Evolutionary conservation across 2,888 invertebrate genomes (phyloP), one percentile per base, ranked within the genome.

Genomic region (Lasius fuliginosus): DNA sequence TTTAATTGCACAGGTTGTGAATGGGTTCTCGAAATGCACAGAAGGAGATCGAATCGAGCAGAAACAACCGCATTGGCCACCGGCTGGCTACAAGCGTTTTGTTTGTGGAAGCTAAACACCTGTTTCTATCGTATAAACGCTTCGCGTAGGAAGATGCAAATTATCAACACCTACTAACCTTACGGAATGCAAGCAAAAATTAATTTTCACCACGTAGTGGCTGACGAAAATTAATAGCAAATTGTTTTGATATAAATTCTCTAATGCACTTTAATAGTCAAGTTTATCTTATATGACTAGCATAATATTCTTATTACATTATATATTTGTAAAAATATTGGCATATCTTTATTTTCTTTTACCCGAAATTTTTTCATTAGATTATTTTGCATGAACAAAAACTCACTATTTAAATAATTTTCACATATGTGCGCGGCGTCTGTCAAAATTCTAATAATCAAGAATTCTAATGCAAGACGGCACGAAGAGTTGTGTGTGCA

Each of bases 1-100:
- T 77, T 77, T 77, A 77, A 77, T 77, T 77, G 77, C 42, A 68
- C 46, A 46, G 23, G 60, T 60, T 71, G 79, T 62, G 27, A 81
- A 73, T 60, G 58, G 58, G 8, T 30, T 33, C 42, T 46, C 42
- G 60, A 68, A 53, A 69, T 68, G 68, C 56, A 42, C 30, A 58
- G 46, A 81, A 73, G 79, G n/a, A 71, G 73, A 46, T 73, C 46
- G 36, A 71, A 79, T 79, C 46, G 79, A 71, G 42, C 46, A 60
- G 42, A 60, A 71, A 18, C 46, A 71, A 79, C 73, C 79, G 33
- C 73, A 49, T 73, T 60, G 60, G 73, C 73, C 71, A 79, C 23
- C 46, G 9, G 6, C 23, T 46, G 33, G 58, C 71, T 71, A 36
- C 79, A 36, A 79, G 46, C 60, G 23, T 79, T 79, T 79, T 3